Base-by-base conservation (phyloP, 2,113 vertebrate species). In the Piliocolobus tephrosceles region DNA sequence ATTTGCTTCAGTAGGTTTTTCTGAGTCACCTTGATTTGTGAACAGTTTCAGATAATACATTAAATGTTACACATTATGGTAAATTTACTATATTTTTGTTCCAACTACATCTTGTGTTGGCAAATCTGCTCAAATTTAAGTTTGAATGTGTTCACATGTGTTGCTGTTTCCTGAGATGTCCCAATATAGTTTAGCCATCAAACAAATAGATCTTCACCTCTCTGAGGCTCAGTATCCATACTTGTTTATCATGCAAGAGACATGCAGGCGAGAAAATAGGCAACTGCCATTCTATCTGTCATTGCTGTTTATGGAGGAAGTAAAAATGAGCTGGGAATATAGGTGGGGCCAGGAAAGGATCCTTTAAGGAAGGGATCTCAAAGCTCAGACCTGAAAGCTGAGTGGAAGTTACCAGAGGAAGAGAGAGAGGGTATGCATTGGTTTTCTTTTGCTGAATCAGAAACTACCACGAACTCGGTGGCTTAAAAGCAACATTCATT, bases 21-120 rank as follows among this genome's bases (percentile, higher is more conserved):
- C 88, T 95, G 89, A 90, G 70, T 91, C 89, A 98, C 89, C 32
- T 61, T 58, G 18, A 58, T 90, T 16, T 85, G 81, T 79, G 83
- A 85, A 75, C 87, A 96, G 87, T 96, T 87, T 97, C 75, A 92
- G 87, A 88, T 81, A 82, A 95, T 79, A 88, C 2, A 32, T 88
- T 87, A 96, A 91, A 86, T 89, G 47, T 73, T 87, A 78, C 10
- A 52, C 30, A 35, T 97, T 93, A 61, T 86, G 90, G 64, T 45
- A 47, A 58, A 83, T 50, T 95, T 55, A 57, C 17, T 27, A 1
- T 85, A 50, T 64, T 79, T 97, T 92, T 80, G 16, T 88, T 90
- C 40, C 93, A 50, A 64, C 50, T 61, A n/a, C 32, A 80, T 86
- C 43, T 32, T 80, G 32, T 47, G 58, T 68, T 78, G 40, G 38